A percentile compares a stretch with the other conserved stretches of the same genome.
Conservation (phyloP, 2,797 vertebrate genomes). For the Halcyon chelicuti region DNA sequence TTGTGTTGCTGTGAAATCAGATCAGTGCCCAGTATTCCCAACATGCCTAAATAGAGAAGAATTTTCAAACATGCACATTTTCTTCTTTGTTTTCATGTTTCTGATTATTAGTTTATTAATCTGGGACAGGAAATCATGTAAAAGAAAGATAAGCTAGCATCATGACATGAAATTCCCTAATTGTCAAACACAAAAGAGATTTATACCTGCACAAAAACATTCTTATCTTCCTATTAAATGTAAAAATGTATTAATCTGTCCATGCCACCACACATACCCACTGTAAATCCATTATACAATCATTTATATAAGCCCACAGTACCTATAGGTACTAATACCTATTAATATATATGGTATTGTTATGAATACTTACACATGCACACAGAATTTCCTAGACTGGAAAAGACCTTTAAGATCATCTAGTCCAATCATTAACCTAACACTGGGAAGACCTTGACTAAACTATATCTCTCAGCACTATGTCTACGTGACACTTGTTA, state of each 20-base stretch:
- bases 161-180: background rate
- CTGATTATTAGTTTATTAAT: background rate
- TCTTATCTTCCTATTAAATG: background rate
- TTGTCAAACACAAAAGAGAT: background rate
- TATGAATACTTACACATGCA: background rate
- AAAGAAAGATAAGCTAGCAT: background rate
- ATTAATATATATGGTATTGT: background rate
- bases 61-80: slow-evolving; percentile 33
- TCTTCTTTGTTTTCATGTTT: slow-evolving; percentile 31
- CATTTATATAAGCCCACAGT: background rate
- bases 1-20: slow-evolving; percentile 60
- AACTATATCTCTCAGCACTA: too few species aligned
- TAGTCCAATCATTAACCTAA: too few species aligned
- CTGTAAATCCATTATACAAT: background rate
- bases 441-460: too few species aligned
- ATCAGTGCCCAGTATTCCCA: slow-evolving; percentile 29
- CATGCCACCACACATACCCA: background rate
- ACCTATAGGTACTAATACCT: background rate
- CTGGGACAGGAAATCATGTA: background rate
- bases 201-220: background rate
- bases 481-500: too few species aligned
- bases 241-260: background rate
- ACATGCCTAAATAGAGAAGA: slow-evolving; percentile 25
- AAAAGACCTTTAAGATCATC: too few species aligned
- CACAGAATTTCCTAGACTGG: too few species aligned